Evolutionary conservation across 2,797 vertebrate genomes (phyloP).

Genomic region (Pampus argenteus): DNA sequence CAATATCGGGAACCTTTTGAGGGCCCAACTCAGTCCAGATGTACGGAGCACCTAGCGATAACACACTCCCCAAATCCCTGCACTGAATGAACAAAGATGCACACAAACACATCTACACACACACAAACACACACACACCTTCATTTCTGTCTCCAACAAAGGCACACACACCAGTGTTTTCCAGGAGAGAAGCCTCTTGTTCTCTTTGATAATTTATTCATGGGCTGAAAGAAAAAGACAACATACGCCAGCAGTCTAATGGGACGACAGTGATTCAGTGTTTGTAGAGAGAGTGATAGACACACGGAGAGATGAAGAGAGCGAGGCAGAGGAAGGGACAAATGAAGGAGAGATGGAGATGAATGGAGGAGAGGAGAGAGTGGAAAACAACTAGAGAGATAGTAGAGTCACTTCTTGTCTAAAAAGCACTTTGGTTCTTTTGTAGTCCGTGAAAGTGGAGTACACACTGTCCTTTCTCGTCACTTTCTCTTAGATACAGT

Average conservation of each 20-base stretch:
- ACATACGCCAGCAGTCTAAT: conserved; percentile 58
- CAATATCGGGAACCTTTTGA: conserved; percentile 54
- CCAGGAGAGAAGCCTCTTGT: conserved; percentile 66
- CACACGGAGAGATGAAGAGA: conserved; percentile 3
- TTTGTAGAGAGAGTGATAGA: conserved; percentile 48
- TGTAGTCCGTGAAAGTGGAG: background rate
- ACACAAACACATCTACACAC: conserved; percentile 22
- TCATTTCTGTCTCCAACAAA: conserved; percentile 52
- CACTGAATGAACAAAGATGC: conserved; percentile 38
- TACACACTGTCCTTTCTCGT: conserved; percentile 32
- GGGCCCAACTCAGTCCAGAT: conserved; percentile 63
- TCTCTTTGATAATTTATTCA: conserved; percentile 83
- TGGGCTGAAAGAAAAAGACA: conserved; percentile 73
- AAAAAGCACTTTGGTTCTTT: conserved; percentile 34
- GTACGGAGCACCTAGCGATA: conserved; percentile 62
- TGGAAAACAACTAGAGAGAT: conserved; percentile 45
- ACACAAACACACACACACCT: conserved; percentile 16
- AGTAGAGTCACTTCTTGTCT: conserved; percentile 48
- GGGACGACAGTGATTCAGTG: conserved; percentile 68
- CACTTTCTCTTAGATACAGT: background rate
- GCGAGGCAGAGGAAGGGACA: no score
- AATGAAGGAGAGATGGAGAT: conserved; percentile 66
- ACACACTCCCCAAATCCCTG: conserved; percentile 58
- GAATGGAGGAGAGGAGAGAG: conserved; percentile 52
- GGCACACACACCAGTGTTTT: conserved; percentile 48